These are phyloP conservation scores for Jacana jacana DNA, from an alignment of 2,113 vertebrate genomes.

Conservation along the genomic window DNA sequence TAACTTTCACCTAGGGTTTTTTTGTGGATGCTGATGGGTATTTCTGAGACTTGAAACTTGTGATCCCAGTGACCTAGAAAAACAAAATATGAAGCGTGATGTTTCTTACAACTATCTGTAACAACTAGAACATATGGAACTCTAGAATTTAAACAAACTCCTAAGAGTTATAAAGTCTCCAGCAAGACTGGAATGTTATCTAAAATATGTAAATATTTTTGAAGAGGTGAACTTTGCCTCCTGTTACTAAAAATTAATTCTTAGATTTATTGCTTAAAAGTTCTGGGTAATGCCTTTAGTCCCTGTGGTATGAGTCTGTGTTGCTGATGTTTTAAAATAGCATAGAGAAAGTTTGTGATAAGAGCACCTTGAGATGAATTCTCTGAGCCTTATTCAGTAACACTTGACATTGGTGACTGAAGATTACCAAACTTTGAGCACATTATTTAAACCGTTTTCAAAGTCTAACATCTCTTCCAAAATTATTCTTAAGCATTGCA, in stretches of 20 bases:
- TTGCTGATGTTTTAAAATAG: background rate
- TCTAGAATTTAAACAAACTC: background rate
- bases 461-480: background rate
- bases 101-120: background rate
- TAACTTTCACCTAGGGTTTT: background rate
- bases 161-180: background rate
- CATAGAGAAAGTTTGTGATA: background rate
- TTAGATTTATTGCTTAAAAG: background rate
- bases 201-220: background rate
- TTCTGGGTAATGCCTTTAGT: background rate
- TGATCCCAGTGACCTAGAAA: background rate
- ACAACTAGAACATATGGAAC: background rate
- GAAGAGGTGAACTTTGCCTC: background rate
- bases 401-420: background rate
- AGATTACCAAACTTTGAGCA: background rate
- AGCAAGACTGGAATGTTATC: background rate
- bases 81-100: background rate
- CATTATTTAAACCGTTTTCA: background rate
- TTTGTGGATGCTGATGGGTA: background rate
- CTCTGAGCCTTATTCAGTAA: background rate
- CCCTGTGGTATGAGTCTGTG: background rate
- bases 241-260: background rate
- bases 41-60: background rate
- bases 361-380: background rate
- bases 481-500: slow-evolving; percentile 76